Conservation (phyloP, 2,113 vertebrate genomes). For the Pavo muticus region DNA sequence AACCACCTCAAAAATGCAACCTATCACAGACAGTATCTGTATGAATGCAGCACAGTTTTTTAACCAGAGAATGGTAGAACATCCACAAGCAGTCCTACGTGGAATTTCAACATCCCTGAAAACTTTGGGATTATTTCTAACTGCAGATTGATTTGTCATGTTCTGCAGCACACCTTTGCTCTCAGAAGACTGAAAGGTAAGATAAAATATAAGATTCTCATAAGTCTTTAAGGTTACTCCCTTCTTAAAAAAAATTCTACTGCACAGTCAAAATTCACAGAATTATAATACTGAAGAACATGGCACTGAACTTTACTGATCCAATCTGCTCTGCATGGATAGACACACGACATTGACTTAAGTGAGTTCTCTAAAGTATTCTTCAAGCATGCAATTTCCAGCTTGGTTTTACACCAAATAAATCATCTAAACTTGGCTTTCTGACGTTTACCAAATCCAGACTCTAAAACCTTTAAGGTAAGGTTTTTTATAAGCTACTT, state of each 20-base stretch:
- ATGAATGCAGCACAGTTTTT: background rate
- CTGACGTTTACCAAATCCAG: background rate
- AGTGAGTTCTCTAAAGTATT: background rate
- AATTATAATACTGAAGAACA: background rate
- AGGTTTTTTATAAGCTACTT: background rate
- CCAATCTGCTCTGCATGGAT: slow-evolving; percentile 1
- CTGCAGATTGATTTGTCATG: slow-evolving; percentile 22
- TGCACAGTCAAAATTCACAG: background rate
- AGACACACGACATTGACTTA: background rate
- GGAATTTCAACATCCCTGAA: background rate
- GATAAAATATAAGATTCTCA: slow-evolving; percentile 18
- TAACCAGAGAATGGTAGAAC: background rate
- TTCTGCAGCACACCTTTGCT: slow-evolving; percentile 19
- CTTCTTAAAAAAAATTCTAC: background rate
- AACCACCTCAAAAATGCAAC: background rate
- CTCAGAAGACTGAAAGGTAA: slow-evolving; percentile 17
- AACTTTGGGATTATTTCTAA: background rate
- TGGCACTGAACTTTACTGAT: background rate
- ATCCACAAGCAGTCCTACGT: background rate
- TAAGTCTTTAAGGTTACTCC: background rate
- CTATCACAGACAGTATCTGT: background rate
- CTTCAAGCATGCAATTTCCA: background rate
- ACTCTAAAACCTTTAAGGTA: background rate
- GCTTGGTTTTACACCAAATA: background rate
- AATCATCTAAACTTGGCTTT: background rate